A percentile compares a stretch with the other conserved stretches of the same genome.
phyloP scores from a whole-genome alignment of 2,888 invertebrate genomes.

The Clivina fossor region DNA sequence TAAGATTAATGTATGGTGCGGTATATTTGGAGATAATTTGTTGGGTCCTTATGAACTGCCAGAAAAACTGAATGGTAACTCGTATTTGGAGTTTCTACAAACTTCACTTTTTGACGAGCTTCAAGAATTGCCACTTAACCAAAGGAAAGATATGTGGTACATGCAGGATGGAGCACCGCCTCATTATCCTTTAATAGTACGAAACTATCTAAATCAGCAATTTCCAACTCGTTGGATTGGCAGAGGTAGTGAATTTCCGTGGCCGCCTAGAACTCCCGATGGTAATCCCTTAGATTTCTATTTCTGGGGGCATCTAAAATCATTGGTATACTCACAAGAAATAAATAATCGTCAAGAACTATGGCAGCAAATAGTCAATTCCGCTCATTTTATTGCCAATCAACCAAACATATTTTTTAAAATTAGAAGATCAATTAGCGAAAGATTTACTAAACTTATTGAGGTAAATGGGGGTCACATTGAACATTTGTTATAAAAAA shows the following conservation, averaged over 20 bases:
- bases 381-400: too few relatives aligned
- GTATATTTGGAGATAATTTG: too few relatives aligned
- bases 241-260: not conserved
- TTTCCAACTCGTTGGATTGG: not conserved
- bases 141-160: not conserved
- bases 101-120: not conserved
- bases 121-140: not conserved
- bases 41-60: not conserved
- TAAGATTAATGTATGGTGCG: too few relatives aligned
- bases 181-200: not conserved
- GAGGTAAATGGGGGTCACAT: too few relatives aligned
- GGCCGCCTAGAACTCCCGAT: not conserved
- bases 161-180: not conserved
- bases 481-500: too few relatives aligned
- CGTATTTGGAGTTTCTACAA: not conserved
- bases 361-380: too few relatives aligned
- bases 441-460: too few relatives aligned
- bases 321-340: constrained; percentile 1
- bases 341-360: too few relatives aligned
- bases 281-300: constrained; percentile 3
- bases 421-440: too few relatives aligned
- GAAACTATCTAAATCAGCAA: not conserved
- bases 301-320: constrained; percentile 4
- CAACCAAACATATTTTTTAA: too few relatives aligned
- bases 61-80: not conserved